Conservation (phyloP, 2,888 invertebrate genomes). For the Pachymerium ferrugineum region DNA sequence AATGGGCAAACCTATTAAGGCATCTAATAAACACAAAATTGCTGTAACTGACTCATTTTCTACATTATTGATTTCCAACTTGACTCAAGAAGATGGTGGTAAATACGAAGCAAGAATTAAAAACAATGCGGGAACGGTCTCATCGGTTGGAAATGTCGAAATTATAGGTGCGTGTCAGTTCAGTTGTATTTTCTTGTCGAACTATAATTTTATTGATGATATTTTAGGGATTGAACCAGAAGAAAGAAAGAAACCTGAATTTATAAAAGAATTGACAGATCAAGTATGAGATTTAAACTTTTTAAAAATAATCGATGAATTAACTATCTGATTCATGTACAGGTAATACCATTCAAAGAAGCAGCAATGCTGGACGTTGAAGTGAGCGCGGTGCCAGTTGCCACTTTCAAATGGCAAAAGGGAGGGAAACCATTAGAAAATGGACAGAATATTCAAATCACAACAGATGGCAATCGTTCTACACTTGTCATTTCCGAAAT, state of each 20-base stretch:
- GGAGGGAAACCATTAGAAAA: slow-evolving; percentile 66
- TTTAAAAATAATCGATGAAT: background rate
- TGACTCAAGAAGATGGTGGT: slow-evolving; percentile 59
- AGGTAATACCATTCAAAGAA: slow-evolving; percentile 48
- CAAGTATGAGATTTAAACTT: slow-evolving; percentile 27
- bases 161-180: slow-evolving; percentile 37
- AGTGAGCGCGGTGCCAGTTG: slow-evolving; percentile 69
- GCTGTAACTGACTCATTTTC: background rate
- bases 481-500: slow-evolving; percentile 69
- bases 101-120: slow-evolving; percentile 82
- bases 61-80: background rate
- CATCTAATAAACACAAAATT: slow-evolving; percentile 33
- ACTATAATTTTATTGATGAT: background rate
- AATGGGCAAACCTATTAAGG: slow-evolving; percentile 28
- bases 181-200: no score
- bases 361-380: slow-evolving; percentile 70
- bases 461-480: slow-evolving; percentile 70
- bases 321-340: background rate
- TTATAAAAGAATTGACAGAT: slow-evolving; percentile 29
- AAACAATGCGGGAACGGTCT: slow-evolving; percentile 65
- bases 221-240: slow-evolving; percentile 27
- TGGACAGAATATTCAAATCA: slow-evolving; percentile 61
- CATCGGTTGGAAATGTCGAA: slow-evolving; percentile 37
- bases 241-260: slow-evolving; percentile 14
- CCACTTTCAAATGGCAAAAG: slow-evolving; percentile 82